phyloP scores from a whole-genome alignment of 64 coral and sea anemone species.

The Montipora cactus region DNA sequence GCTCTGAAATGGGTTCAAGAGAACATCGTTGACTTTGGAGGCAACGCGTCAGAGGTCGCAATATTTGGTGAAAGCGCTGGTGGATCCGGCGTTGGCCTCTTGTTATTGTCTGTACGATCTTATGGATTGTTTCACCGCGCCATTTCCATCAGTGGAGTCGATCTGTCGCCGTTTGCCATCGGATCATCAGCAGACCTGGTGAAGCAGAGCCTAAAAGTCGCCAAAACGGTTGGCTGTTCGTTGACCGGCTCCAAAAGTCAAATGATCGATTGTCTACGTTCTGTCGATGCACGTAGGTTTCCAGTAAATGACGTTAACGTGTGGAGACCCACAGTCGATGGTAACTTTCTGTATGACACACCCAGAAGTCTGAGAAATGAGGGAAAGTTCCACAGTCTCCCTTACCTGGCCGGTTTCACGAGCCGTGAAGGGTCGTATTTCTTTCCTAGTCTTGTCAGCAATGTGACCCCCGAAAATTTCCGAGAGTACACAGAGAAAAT shows the following conservation, averaged over 20 bases:
- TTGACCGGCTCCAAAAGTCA: not conserved
- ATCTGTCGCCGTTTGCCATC: slow-evolving; percentile 70
- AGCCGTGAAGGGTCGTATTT: slow-evolving; percentile 78
- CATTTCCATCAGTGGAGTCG: slow-evolving; percentile 61
- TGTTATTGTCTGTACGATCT: slow-evolving; percentile 57
- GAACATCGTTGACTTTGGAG: slow-evolving; percentile 61
- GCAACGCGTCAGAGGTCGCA: slow-evolving; percentile 56
- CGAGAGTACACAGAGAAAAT: not conserved
- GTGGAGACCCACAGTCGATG: slow-evolving; percentile 79
- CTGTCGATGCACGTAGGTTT: not conserved
- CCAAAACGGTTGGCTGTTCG: slow-evolving; percentile 17
- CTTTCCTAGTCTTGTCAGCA: not conserved
- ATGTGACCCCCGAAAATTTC: slow-evolving; percentile 24
- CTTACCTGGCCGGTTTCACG: slow-evolving; percentile 75
- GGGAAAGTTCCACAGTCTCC: slow-evolving; percentile 60
- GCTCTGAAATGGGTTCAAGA: slow-evolving; percentile 67
- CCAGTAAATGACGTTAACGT: slow-evolving; percentile 48
- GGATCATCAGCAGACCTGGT: not conserved
- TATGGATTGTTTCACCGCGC: slow-evolving; percentile 60
- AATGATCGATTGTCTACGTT: slow-evolving; percentile 58
- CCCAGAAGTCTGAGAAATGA: slow-evolving; percentile 65
- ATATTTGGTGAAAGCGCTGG: slow-evolving; percentile 84
- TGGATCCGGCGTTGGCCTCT: slow-evolving; percentile 71
- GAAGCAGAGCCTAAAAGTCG: not conserved
- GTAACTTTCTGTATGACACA: slow-evolving; percentile 60